Conservation (phyloP, 2,888 invertebrate genomes). For the Rhagium mordax region DNA sequence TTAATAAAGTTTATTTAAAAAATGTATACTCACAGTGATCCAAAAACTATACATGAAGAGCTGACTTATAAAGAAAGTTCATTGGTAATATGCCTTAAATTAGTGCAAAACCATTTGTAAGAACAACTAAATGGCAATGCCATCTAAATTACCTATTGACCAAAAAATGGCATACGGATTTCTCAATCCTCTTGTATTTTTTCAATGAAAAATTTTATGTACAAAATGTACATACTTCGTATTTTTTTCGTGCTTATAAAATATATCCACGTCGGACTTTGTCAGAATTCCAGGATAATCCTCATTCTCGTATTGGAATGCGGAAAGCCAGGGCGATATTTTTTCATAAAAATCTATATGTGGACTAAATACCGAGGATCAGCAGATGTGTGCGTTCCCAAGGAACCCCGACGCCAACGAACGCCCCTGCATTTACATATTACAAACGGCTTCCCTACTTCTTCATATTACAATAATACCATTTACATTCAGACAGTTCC, state of each 20-base stretch:
- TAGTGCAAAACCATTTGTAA: too few relatives aligned
- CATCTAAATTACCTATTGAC: too few relatives aligned
- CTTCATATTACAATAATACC: conserved; percentile 66
- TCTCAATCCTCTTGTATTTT: too few relatives aligned
- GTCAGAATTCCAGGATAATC: background rate
- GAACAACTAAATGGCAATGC: too few relatives aligned
- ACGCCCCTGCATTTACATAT: conserved; percentile 58
- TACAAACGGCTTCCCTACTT: conserved; percentile 62
- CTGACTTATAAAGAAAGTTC: too few relatives aligned
- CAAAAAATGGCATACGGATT: too few relatives aligned
- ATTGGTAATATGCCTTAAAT: too few relatives aligned
- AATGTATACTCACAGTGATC: too few relatives aligned
- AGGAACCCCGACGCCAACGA: conserved; percentile 26
- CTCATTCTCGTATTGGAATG: background rate
- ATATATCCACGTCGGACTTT: background rate
- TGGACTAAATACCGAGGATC: conserved; percentile 18
- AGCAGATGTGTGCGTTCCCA: conserved; percentile 33
- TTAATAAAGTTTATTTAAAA: too few relatives aligned
- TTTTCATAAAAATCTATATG: conserved; percentile 29
- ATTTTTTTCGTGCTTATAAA: background rate
- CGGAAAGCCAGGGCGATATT: conserved; percentile 3
- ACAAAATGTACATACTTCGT: background rate
- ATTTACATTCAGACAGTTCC: conserved; percentile 65
- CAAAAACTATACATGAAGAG: too few relatives aligned
- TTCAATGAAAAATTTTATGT: too few relatives aligned